Evolutionary conservation across 2,113 vertebrate species (phyloP), one percentile per base, ranked within the genome.

Genomic region (Corythoichthys haematopterus): DNA sequence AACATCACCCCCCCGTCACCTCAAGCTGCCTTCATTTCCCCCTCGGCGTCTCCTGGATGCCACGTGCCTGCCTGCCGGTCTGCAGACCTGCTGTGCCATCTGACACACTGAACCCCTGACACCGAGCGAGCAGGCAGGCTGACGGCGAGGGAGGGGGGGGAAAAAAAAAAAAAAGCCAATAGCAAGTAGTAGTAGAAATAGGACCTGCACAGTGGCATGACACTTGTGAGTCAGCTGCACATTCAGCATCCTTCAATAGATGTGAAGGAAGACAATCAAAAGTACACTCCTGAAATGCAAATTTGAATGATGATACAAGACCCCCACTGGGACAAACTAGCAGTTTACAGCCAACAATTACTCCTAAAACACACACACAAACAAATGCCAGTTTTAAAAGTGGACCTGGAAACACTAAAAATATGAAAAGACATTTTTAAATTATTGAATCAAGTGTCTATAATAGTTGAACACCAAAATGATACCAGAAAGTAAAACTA

Each of bases 91-190:
- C 77, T 78, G 83, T 72, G 77, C 80, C 75, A 87, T 75, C 80
- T 86, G 86, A 86, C 85, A 87, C 82, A 86, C 77, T 85, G 82
- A 87, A 86, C 82, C 84, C 63, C 76, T 79, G 80, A 83, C 84
- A 81, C 79, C 0, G 0, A 67, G 46, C 61, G 13, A 51, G 40
- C 45, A 51, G 2, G 5, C 51, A 61, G 45, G 37, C 57, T 2
- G 71, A 12, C 64, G 65, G 20, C 38, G 68, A 5, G 57, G 50
- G 37, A 50, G 2, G 70, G 15, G 65, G 66, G 35, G 37, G 65
- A 4, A 5, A 43, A 47, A 12, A 47, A 47, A 12, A 47, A 12
- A 11, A 12, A 11, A 12, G 7, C 36, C 20, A 13, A 2, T 33
- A 40, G 2, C 12, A 53, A 56, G 52, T 12, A 4, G n/a, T 33